A percentile compares a stretch with the other conserved stretches of the same genome.
These are phyloP conservation scores for Mormyrus proboscirostris DNA, from an alignment of 2,797 vertebrate species.

Conservation along the genomic window DNA sequence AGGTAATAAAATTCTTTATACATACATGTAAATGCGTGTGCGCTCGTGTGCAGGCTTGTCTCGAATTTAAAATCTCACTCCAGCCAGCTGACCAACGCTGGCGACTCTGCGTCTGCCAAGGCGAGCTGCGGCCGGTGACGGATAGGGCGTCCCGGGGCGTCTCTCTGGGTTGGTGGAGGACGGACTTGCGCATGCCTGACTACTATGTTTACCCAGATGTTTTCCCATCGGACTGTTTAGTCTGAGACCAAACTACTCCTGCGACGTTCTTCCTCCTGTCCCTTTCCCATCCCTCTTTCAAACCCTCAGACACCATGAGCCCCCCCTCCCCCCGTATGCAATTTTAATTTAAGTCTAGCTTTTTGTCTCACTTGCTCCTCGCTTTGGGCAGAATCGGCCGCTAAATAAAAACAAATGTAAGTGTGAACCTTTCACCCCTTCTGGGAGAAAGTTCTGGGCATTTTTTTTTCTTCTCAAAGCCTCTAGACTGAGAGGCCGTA, in stretches of 20 bases:
- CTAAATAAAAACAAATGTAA: neutral
- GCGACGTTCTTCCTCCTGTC: neutral
- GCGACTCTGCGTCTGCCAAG: neutral
- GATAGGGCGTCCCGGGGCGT: neutral
- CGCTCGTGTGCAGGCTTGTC: neutral
- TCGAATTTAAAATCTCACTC: neutral
- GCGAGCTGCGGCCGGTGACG: neutral
- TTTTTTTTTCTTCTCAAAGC: neutral
- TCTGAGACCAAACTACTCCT: constrained; percentile 33
- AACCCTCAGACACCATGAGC: neutral
- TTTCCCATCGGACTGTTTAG: constrained; percentile 52
- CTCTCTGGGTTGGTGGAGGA: constrained; percentile 6
- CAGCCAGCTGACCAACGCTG: neutral
- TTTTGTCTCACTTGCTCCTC: neutral
- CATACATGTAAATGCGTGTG: neutral
- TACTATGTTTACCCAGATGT: constrained; percentile 56
- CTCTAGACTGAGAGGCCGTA: neutral
- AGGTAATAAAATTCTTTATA: neutral
- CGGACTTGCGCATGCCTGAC: constrained; percentile 4
- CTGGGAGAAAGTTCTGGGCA: neutral
- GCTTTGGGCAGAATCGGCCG: neutral
- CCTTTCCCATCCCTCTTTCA: neutral
- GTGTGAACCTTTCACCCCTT: neutral
- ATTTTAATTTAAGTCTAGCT: neutral
- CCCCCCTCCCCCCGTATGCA: neutral